Percentiles rank a stretch among this genome's conserved stretches.
Conservation (phyloP, 2,113 vertebrate genomes). For the Protomyctophum bolini region DNA sequence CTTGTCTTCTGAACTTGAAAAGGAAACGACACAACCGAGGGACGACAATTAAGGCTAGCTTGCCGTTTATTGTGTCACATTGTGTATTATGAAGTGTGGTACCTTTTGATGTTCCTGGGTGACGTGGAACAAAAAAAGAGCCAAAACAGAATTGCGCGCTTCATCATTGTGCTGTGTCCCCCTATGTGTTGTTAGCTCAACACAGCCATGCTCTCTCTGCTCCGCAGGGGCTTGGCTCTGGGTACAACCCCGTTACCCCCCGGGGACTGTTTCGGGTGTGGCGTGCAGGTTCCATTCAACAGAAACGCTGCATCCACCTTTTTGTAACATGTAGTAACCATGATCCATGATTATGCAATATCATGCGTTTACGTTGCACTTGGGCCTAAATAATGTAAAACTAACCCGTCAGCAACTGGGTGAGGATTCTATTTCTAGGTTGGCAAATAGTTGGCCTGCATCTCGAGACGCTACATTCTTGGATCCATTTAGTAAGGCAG, state of each 20-base stretch:
- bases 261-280: constrained; percentile 70
- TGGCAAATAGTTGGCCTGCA: neutral
- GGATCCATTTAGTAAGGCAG: neutral
- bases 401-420: neutral
- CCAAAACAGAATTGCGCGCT: constrained; percentile 17
- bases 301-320: constrained; percentile 32
- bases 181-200: constrained; percentile 19
- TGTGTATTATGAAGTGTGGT: constrained; percentile 7
- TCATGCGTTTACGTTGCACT: neutral
- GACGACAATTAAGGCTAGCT: neutral
- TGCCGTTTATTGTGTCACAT: neutral
- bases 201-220: constrained; percentile 9
- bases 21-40: neutral
- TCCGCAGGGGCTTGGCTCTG: constrained; percentile 18
- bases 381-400: neutral
- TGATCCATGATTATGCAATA: neutral
- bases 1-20: neutral
- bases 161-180: neutral
- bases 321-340: neutral
- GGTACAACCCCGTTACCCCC: constrained; percentile 59
- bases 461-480: neutral
- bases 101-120: neutral
- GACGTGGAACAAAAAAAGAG: constrained; percentile 6
- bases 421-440: neutral
- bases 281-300: constrained; percentile 59